Evolutionary conservation across 2,888 invertebrate species (phyloP).

Genomic region (Elmis aenea): DNA sequence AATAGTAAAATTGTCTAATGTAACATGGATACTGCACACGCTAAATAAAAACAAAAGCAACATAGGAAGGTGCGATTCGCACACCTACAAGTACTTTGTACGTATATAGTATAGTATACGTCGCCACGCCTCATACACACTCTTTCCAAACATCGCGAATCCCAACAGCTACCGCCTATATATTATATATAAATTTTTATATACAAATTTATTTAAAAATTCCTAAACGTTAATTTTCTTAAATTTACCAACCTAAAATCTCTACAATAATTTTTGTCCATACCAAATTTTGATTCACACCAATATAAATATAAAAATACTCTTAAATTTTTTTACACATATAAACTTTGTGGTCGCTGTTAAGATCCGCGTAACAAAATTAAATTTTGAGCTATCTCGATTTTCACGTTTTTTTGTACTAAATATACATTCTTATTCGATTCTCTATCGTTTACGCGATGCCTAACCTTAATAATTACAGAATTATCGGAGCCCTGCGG

Average conservation of each 20-base stretch:
- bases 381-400: conserved; percentile 50
- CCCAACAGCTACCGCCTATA: conserved; percentile 49
- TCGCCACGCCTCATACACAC: conserved; percentile 45
- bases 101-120: conserved; percentile 48
- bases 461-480: conserved; percentile 47
- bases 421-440: conserved; percentile 50
- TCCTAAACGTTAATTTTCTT: conserved; percentile 63
- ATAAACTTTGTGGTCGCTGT: conserved; percentile 40
- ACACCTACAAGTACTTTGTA: conserved; percentile 49
- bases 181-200: conserved; percentile 60
- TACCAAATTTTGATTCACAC: conserved; percentile 52
- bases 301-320: conserved; percentile 52
- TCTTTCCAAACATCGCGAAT: conserved; percentile 34
- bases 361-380: conserved; percentile 35
- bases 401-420: conserved; percentile 44
- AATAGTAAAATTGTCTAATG: conserved; percentile 52
- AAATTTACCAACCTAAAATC: conserved; percentile 49
- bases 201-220: conserved; percentile 65
- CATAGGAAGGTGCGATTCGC: conserved; percentile 44
- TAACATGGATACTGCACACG: conserved; percentile 51
- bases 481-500: conserved; percentile 33
- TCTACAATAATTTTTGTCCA: conserved; percentile 49
- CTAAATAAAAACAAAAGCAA: conserved; percentile 45
- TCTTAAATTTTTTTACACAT: conserved; percentile 50
- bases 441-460: conserved; percentile 44